A percentile compares a stretch with the other conserved stretches of the same genome.
phyloP scores from a whole-genome alignment of 1,140 invertebrate species.

The Cheumatopsyche charites region DNA sequence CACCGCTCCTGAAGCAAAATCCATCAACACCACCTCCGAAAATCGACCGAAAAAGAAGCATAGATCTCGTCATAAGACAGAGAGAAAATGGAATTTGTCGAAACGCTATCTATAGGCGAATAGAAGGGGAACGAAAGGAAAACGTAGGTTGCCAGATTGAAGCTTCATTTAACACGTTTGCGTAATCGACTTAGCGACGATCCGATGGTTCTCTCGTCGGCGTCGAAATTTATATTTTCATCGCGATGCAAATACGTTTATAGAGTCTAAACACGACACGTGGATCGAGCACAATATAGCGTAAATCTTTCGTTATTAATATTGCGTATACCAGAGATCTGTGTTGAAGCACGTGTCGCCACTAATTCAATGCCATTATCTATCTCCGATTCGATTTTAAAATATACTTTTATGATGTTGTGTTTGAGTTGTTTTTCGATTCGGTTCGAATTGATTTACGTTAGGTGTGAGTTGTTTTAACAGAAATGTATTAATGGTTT shows the following conservation, averaged over 20 bases:
- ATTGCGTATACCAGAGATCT: background rate
- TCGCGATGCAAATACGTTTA: background rate
- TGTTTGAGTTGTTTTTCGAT: too few species aligned
- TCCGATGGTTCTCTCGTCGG: background rate
- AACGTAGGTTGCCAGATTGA: background rate
- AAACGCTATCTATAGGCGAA: too few species aligned
- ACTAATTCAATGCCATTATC: slow-evolving; percentile 12
- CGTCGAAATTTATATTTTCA: slow-evolving; percentile 7
- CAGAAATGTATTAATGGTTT: too few species aligned
- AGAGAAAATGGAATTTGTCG: too few species aligned
- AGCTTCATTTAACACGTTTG: slow-evolving; percentile 21
- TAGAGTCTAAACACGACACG: background rate
- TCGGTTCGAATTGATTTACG: too few species aligned
- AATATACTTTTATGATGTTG: too few species aligned
- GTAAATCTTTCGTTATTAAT: slow-evolving; percentile 10
- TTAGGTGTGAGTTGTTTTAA: too few species aligned
- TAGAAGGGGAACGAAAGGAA: too few species aligned
- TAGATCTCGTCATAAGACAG: too few species aligned
- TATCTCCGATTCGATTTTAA: background rate
- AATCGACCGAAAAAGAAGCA: too few species aligned
- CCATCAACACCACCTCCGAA: too few species aligned
- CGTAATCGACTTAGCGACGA: slow-evolving; percentile 3
- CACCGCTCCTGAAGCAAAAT: too few species aligned
- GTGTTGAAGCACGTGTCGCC: background rate
- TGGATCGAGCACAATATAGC: background rate